phyloP scores from a whole-genome alignment of 2,888 invertebrate species.

The Chrysodeixis includens region DNA sequence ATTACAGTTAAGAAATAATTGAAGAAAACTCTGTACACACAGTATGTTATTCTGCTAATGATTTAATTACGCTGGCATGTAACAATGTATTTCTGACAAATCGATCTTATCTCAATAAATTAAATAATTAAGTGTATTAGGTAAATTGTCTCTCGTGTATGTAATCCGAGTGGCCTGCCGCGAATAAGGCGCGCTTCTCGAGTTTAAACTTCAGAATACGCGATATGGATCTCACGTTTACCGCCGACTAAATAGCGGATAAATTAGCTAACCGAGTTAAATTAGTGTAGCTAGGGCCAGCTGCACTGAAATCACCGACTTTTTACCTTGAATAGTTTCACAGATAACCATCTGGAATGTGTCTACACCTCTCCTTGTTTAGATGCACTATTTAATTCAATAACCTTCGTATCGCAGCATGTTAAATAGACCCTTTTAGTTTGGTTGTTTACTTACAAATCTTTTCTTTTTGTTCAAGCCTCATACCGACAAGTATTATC shows the following conservation, averaged over 20 bases:
- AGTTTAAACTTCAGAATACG: constrained; percentile 77
- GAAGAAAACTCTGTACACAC: too few species aligned
- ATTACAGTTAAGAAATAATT: too few species aligned
- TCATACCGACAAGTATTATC: too few species aligned
- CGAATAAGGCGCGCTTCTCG: constrained; percentile 75
- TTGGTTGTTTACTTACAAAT: too few species aligned
- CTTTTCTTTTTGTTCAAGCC: too few species aligned
- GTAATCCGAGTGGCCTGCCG: constrained; percentile 73
- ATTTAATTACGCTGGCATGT: not conserved
- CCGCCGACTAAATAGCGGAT: constrained; percentile 84
- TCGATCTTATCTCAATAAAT: constrained; percentile 39
- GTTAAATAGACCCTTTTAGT: too few species aligned
- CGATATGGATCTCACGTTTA: constrained; percentile 88
- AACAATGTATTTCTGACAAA: constrained; percentile 23
- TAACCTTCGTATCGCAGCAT: not conserved
- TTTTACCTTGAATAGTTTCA: constrained; percentile 20
- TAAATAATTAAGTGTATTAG: constrained; percentile 57
- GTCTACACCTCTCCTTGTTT: constrained; percentile 1
- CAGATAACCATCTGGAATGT: not conserved
- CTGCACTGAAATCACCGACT: constrained; percentile 58
- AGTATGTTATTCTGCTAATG: not conserved
- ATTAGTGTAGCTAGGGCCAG: constrained; percentile 73
- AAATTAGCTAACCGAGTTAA: constrained; percentile 85
- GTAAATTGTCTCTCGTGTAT: constrained; percentile 60
- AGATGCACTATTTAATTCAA: not conserved